Conservation (phyloP, 2,797 vertebrate species). For the Moxostoma hubbsi region DNA sequence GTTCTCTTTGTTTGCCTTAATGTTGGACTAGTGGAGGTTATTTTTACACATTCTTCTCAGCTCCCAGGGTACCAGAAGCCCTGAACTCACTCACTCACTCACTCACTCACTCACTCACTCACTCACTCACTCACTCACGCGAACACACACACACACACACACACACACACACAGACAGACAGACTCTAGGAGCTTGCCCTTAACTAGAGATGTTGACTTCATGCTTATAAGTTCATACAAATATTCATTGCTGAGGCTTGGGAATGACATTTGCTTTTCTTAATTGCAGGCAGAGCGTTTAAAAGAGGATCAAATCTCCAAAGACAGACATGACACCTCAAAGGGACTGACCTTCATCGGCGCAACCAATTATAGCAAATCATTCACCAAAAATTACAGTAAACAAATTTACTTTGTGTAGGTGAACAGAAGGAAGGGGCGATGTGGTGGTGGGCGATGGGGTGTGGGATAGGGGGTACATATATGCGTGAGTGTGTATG, state of each 20-base stretch:
- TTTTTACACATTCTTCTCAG: conserved; percentile 88
- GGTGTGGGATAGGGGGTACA: conserved; percentile 12
- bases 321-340: conserved; percentile 91
- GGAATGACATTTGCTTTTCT: conserved; percentile 96
- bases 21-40: conserved; percentile 89
- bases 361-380: conserved; percentile 94
- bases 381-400: conserved; percentile 94
- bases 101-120: not conserved
- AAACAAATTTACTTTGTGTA: conserved; percentile 95
- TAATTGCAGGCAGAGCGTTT: conserved; percentile 96
- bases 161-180: no score
- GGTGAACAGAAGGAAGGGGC: conserved; percentile 83
- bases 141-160: no score
- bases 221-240: conserved; percentile 97
- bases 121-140: conserved; percentile 77
- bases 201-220: conserved; percentile 94
- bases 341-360: conserved; percentile 95
- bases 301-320: conserved; percentile 94
- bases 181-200: conserved; percentile 82
- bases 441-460: no score
- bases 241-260: conserved; percentile 97
- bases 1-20: conserved; percentile 91
- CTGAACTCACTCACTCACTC: conserved; percentile 36
- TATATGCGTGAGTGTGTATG: not conserved
- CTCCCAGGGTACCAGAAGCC: conserved; percentile 73